Base-by-base conservation (phyloP, 2,888 invertebrate genomes). In the Eumacrocentrus americanus region DNA sequence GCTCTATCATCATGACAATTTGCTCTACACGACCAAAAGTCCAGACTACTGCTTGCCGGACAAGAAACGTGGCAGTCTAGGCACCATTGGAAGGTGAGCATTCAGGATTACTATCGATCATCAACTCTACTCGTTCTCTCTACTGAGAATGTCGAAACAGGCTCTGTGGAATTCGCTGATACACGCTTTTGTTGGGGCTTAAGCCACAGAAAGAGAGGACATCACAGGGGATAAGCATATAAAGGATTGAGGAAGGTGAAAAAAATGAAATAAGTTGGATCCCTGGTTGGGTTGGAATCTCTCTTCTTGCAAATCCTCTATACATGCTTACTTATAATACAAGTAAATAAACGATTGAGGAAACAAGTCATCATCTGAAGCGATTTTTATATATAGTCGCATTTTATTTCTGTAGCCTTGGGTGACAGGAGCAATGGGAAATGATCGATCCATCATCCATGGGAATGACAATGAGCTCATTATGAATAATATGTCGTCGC, bases 31-130 rank as follows among this genome's bases (percentile, higher is more conserved):
- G 67, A 88, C 89, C 63, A 91, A 90, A 74, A 91, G 91, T 60
- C 92, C 93, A 0, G 92, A 93, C 81, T 93, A 92, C 81, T 94
- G 94, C 81, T 86, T 88, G 60, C 87, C 86, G 20, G 91, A 93
- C 73, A 83, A 85, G 12, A 86, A 87, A 44, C 84, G 88, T 3
- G 93, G 92, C 11, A 91, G 91, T 52, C 82, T 88, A 9, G 92
- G 92, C 25, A 93, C 92, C 0, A 83, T 85, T 51, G 91, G 91
- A 77, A 88, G 92, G 92, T 91, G 76, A 78, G 77, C 23, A n/a
- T 51, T 34, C 23, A 5, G 35, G 25, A 53, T 57, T 50, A 56
- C 34, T 38, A 35, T 55, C 44, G 34, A 58, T 51, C 38, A 51
- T 14, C 22, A 38, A 40, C n/a, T 12, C 9, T 25, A 25, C n/a